A percentile compares a stretch with the other conserved stretches of the same genome.
Evolutionary conservation across 2,113 vertebrate genomes (phyloP).

Genomic region (Dasyurus viverrinus): DNA sequence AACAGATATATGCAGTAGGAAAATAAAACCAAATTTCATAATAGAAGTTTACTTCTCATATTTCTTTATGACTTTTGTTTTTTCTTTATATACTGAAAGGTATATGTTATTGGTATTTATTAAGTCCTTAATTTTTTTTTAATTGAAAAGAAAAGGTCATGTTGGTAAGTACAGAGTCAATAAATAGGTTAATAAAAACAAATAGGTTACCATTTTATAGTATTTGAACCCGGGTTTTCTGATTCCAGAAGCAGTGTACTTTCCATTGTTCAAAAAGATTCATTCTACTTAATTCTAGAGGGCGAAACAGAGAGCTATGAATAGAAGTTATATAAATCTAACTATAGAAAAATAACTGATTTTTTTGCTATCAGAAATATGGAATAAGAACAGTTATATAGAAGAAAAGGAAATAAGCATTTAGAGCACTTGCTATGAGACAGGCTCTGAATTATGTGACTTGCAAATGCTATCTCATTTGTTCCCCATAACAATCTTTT

Average conservation of each 20-base stretch:
- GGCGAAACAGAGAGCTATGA: not conserved
- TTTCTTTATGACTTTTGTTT: not conserved
- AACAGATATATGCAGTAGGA: too few species aligned
- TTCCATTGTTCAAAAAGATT: not conserved
- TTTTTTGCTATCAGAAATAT: too few species aligned
- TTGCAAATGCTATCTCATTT: too few species aligned
- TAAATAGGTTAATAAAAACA: not conserved
- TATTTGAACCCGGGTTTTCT: not conserved
- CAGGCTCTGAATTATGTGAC: too few species aligned
- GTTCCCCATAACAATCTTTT: too few species aligned
- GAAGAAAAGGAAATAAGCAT: too few species aligned
- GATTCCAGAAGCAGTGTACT: not conserved
- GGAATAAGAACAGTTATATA: too few species aligned
- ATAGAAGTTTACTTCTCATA: not conserved
- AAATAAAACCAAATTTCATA: not conserved
- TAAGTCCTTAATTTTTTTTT: not conserved
- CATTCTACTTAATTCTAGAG: not conserved
- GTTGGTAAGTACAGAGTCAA: not conserved
- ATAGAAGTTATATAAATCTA: not conserved
- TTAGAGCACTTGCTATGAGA: too few species aligned
- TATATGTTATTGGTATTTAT: not conserved
- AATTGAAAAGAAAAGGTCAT: not conserved
- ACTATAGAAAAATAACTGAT: not conserved
- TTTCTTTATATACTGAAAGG: not conserved
- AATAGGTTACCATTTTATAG: not conserved